These are phyloP conservation scores for Sphenopsis melanotis DNA, from an alignment of 2,797 vertebrate species.

Conservation along the genomic window DNA sequence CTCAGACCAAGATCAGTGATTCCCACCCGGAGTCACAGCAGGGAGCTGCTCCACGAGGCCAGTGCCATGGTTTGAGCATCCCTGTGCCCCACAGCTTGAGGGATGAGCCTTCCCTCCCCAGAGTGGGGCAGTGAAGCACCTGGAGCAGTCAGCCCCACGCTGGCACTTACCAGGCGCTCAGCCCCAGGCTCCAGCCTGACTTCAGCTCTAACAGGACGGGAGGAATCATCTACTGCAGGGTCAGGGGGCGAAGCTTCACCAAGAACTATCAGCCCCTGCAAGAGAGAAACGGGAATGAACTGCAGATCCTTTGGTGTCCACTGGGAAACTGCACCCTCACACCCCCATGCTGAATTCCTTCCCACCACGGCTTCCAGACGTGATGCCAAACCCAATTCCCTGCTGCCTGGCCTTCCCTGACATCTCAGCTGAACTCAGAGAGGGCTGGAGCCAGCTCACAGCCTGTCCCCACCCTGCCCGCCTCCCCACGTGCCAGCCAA, in stretches of 20 bases:
- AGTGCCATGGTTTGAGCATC: rapidly evolving
- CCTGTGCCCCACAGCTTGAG: background rate
- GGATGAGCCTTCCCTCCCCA: background rate
- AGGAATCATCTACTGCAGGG: slow-evolving; percentile 63
- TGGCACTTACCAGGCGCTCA: slow-evolving; percentile 74
- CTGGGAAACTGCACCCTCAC: background rate
- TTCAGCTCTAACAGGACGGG: slow-evolving; percentile 68
- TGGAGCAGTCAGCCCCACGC: background rate
- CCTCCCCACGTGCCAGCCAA: background rate
- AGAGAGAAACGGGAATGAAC: background rate
- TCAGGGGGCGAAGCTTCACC: slow-evolving; percentile 78
- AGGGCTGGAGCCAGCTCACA: background rate
- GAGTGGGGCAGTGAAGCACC: rapidly evolving
- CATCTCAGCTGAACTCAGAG: background rate
- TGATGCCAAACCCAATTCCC: background rate
- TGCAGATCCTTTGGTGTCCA: background rate
- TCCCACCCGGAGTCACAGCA: background rate
- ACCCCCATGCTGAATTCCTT: rapidly evolving
- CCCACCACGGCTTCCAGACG: background rate
- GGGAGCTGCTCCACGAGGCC: background rate
- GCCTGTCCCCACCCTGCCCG: background rate
- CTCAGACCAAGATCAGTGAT: background rate
- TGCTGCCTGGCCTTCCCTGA: background rate
- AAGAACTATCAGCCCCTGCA: slow-evolving; percentile 88
- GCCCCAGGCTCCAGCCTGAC: slow-evolving; percentile 79